A percentile compares a stretch with the other conserved stretches of the same genome.
Evolutionary conservation across 2,888 invertebrate species (phyloP).

Genomic region (Drosophila helvetica): DNA sequence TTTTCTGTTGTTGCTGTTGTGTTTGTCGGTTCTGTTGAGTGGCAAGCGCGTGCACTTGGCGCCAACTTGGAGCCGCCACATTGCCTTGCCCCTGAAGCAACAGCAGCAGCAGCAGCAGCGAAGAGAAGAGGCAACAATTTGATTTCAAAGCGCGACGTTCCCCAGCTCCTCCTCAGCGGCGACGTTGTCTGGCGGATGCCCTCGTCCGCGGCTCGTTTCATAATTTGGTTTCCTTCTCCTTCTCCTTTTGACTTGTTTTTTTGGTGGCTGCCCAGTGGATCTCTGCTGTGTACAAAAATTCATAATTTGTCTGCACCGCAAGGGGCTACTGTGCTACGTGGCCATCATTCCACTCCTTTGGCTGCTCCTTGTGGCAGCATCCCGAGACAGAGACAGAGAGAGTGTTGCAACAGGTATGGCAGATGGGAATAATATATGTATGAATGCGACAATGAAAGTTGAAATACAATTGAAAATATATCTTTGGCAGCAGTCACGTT

Average conservation of each 20-base stretch:
- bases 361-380: not conserved
- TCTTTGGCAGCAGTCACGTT: slow-evolving; percentile 35
- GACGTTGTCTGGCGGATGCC: slow-evolving; percentile 23
- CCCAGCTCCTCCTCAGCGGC: not conserved
- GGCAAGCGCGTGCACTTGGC: slow-evolving; percentile 57
- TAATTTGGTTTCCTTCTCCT: slow-evolving; percentile 54
- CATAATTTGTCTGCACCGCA: slow-evolving; percentile 58
- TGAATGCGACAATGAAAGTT: slow-evolving; percentile 18
- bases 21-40: slow-evolving; percentile 31
- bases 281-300: slow-evolving; percentile 44
- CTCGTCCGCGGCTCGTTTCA: slow-evolving; percentile 47
- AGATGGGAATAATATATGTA: slow-evolving; percentile 30
- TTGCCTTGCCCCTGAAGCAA: slow-evolving; percentile 35
- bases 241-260: slow-evolving; percentile 5
- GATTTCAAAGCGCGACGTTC: slow-evolving; percentile 29
- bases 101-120: slow-evolving; percentile 22
- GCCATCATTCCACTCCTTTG: slow-evolving; percentile 24
- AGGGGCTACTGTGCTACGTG: slow-evolving; percentile 64
- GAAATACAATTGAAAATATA: slow-evolving; percentile 27
- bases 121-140: slow-evolving; percentile 43
- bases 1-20: slow-evolving; percentile 4
- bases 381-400: not conserved
- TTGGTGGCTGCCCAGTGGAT: slow-evolving; percentile 4
- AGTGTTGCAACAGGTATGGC: slow-evolving; percentile 36
- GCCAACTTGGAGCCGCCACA: slow-evolving; percentile 57